Evolutionary conservation across 2,113 vertebrate genomes (phyloP).

Genomic region (Columba livia): DNA sequence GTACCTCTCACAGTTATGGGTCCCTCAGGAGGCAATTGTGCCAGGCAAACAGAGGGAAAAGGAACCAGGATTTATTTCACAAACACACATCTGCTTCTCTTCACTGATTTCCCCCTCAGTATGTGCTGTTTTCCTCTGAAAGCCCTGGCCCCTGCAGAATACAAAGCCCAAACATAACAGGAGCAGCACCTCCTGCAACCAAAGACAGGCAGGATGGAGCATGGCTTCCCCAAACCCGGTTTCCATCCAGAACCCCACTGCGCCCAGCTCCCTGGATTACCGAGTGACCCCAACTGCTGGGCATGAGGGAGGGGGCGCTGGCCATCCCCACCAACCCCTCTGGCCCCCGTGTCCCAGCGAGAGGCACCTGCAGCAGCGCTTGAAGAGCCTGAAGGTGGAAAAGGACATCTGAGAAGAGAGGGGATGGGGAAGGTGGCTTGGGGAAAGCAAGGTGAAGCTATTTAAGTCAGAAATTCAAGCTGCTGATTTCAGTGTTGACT

Average conservation of each 20-base stretch:
- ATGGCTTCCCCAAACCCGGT: background rate
- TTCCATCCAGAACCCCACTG: background rate
- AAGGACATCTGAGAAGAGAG: background rate
- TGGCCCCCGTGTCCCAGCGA: rapidly evolving
- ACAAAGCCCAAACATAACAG: background rate
- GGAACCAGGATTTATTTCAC: background rate
- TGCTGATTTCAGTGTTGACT: background rate
- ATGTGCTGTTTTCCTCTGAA: background rate
- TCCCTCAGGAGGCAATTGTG: background rate
- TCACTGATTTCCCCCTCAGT: background rate
- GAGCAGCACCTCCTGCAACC: background rate
- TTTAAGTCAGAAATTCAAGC: background rate
- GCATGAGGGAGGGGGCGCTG: background rate
- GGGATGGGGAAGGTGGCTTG: background rate
- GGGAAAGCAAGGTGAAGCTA: background rate
- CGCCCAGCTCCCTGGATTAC: background rate
- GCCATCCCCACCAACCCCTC: background rate
- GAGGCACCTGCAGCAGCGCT: background rate
- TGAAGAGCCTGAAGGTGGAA: background rate
- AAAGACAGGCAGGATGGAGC: background rate
- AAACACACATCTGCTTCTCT: background rate
- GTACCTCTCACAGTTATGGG: background rate
- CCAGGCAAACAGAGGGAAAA: background rate
- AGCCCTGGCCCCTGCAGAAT: background rate
- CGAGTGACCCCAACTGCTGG: rapidly evolving